Conservation (phyloP, 2,888 invertebrate species). For the Drosophila phalerata region DNA sequence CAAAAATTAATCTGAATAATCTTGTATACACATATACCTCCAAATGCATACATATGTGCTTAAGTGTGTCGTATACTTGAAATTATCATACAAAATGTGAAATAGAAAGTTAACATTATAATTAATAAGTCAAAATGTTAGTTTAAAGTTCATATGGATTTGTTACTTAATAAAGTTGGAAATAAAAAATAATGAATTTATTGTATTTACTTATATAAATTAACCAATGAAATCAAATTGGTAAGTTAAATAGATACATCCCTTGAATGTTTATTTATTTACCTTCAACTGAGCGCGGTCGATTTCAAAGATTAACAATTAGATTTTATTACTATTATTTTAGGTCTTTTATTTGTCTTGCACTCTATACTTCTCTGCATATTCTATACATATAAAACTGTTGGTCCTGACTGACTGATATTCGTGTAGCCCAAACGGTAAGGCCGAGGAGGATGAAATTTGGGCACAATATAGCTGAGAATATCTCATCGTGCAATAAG, state of each 20-base stretch:
- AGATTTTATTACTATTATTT: too few relatives aligned
- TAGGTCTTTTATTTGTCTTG: too few relatives aligned
- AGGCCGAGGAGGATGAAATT: too few relatives aligned
- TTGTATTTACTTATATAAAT: not conserved
- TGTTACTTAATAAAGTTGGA: slow-evolving; percentile 57
- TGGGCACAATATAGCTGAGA: too few relatives aligned
- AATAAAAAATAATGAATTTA: slow-evolving; percentile 30
- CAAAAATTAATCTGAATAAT: slow-evolving; percentile 10
- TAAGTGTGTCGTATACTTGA: slow-evolving; percentile 34
- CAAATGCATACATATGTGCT: slow-evolving; percentile 13
- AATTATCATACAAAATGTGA: slow-evolving; percentile 81
- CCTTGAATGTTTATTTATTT: too few relatives aligned
- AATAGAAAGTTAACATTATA: slow-evolving; percentile 85
- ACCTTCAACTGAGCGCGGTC: too few relatives aligned
- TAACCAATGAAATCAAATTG: not conserved
- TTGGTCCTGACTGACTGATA: too few relatives aligned
- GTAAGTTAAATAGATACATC: not conserved
- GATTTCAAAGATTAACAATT: too few relatives aligned
- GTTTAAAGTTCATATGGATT: slow-evolving; percentile 49
- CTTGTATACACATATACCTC: slow-evolving; percentile 11
- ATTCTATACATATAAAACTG: too few relatives aligned
- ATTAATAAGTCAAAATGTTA: slow-evolving; percentile 73
- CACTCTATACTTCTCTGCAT: too few relatives aligned
- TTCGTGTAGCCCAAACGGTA: too few relatives aligned
- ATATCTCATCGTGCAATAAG: too few relatives aligned